Evolutionary conservation across 2,113 vertebrate genomes (phyloP).

Genomic region (Oryctolagus cuniculus): mOryCun1.1 NC_091448.1:19220501-19221000

Average conservation of each 20-base stretch:
- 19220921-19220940: no score
- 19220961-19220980: no score
- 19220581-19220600: not conserved
- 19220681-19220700: not conserved
- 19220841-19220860: not conserved
- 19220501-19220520: not conserved
- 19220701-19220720: not conserved
- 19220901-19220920: no score
- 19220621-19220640: not conserved
- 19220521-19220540: not conserved
- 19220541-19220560: not conserved
- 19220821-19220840: not conserved
- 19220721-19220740: not conserved
- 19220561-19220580: not conserved
- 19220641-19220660: fast-evolving
- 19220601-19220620: no score
- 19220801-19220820: not conserved
- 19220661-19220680: no score
- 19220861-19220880: no score
- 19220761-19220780: not conserved
- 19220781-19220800: not conserved
- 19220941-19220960: no score
- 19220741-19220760: no score
- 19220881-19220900: no score
- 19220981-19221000: no score